Base-by-base conservation (phyloP, 2,888 invertebrate genomes). In the Drosophila emarginata region DNA sequence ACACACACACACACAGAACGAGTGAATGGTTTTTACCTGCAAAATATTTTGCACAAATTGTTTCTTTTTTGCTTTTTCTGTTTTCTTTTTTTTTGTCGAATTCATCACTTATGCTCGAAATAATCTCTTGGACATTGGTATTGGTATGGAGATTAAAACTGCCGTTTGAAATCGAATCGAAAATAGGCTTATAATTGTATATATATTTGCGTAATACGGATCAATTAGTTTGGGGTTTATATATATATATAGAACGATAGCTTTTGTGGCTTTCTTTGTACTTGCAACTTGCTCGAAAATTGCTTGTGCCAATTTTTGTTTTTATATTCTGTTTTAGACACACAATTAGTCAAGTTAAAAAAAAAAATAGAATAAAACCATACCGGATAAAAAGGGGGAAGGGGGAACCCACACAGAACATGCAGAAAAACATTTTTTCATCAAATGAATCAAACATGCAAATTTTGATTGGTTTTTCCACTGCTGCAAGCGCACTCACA, bases 381-480 rank as follows among this genome's bases (percentile, higher is more conserved):
- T 12, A 21, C 45, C 12, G 11, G 4, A 21, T 1, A 11, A 18
- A 11, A 23, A 23, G 26, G 26, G 26, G 4, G 26, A 5, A 26
- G 26, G 26, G 4, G 26, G 26, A 26, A 45, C 21, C 18, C 45
- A 23, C 1, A 45, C 15, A 23, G n/a, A 58, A 57, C n/a, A 52
- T 40, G 57, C 61, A 60, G 45, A 18, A 45, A 21, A 45, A 52
- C 54, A 61, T 66, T 56, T 65, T 54, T 54, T 60, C 56, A 67
- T 50, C 51, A 53, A 65, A 67, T 67, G 60, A 67, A 68, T 67
- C 66, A 53, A 60, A 75, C 51, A 70, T 70, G 61, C 64, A 74
- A 51, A 61, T 74, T 45, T 72, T 67, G 71, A 82, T 82, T 82
- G 76, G 72, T 57, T 61, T 61, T 68, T 59, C 37, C 53, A 32